Conservation (phyloP, 2,797 vertebrate genomes). For the Sphenopsis melanotis region DNA sequence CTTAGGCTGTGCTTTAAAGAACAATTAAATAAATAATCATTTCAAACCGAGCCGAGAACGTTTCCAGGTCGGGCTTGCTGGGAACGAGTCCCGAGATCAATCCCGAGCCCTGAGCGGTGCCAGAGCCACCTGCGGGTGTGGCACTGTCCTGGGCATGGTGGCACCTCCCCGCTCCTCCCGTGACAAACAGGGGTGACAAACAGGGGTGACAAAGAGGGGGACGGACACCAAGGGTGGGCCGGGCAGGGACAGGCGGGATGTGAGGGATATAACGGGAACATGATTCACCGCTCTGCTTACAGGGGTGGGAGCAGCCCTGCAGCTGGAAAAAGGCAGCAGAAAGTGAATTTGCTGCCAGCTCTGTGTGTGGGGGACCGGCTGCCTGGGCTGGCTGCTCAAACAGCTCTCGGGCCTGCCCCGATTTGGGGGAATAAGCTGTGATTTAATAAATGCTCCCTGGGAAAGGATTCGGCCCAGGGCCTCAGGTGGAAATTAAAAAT, state of each 20-base stretch:
- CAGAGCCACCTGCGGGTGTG: not conserved
- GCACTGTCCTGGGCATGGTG: not conserved
- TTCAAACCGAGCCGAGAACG: not conserved
- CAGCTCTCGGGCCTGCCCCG: rapidly evolving
- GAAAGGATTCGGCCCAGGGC: not conserved
- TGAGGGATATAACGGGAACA: not conserved
- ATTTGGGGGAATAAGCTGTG: not conserved
- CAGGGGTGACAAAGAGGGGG: not conserved
- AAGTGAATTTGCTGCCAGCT: not conserved
- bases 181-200: not conserved
- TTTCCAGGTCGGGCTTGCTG: not conserved
- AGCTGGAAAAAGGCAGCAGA: constrained; percentile 10
- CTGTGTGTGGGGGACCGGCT: not conserved
- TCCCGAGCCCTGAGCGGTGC: rapidly evolving
- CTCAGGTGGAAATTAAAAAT: not conserved
- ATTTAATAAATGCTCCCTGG: not conserved
- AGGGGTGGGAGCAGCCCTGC: not conserved
- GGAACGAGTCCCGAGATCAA: not conserved
- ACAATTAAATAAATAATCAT: rapidly evolving
- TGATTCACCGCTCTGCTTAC: not conserved
- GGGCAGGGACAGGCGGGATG: not conserved
- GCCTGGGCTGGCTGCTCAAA: not conserved
- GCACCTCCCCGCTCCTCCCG: not conserved
- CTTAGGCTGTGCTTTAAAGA: not conserved
- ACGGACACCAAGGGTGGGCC: not conserved